A percentile compares a stretch with the other conserved stretches of the same genome.
Conservation (phyloP, 2,113 vertebrate species). For the Saiga tatarica region DNA sequence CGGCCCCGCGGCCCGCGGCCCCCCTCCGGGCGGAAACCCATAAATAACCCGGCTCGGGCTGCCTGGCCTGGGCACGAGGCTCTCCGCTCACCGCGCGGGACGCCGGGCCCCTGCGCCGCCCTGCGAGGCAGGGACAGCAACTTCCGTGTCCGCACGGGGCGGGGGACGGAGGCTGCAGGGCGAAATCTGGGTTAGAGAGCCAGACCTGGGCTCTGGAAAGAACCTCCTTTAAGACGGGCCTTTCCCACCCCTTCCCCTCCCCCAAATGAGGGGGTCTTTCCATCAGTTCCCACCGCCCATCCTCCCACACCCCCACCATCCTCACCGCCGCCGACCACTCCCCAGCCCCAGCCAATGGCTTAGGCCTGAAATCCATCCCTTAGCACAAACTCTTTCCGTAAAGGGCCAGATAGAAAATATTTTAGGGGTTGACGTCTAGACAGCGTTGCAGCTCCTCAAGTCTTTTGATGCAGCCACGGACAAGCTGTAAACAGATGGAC, state of each 20-base stretch:
- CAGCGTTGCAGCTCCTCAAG: fast-evolving
- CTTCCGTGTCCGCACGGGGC: fast-evolving
- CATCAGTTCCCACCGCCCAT: not conserved
- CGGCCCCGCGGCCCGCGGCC: slow-evolving; percentile 40
- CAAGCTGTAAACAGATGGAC: fast-evolving
- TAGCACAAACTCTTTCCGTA: not conserved
- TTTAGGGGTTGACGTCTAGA: not conserved
- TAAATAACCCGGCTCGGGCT: slow-evolving; percentile 62
- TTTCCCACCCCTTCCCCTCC: not conserved
- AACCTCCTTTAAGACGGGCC: not conserved
- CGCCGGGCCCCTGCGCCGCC: not conserved
- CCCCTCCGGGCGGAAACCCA: slow-evolving; percentile 62
- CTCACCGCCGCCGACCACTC: not conserved
- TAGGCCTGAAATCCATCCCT: not conserved
- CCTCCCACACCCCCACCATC: not conserved
- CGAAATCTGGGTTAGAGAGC: not conserved
- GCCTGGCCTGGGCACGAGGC: slow-evolving; percentile 32
- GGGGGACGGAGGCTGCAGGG: not conserved
- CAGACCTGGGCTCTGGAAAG: not conserved
- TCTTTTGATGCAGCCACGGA: fast-evolving
- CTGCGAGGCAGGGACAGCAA: not conserved
- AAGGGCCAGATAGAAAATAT: not conserved
- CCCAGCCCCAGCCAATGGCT: not conserved
- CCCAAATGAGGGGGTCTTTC: not conserved
- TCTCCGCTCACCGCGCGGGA: not conserved